Conservation (phyloP, 2,113 vertebrate species). For the Archocentrus centrarchus region DNA sequence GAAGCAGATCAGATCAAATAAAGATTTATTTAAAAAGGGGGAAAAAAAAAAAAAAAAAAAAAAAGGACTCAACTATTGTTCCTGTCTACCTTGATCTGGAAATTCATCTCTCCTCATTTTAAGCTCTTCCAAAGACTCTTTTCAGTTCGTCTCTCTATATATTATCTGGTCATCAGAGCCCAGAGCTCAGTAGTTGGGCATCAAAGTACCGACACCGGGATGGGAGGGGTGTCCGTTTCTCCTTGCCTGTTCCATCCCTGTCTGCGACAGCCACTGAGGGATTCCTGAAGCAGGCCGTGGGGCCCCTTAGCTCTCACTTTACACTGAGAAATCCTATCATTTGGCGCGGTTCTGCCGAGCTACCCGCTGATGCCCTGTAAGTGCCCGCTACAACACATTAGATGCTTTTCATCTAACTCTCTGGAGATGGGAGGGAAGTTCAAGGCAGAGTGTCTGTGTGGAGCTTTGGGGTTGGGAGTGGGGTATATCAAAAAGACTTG, state of each 20-base stretch:
- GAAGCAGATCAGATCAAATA: neutral
- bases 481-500: conserved; percentile 12
- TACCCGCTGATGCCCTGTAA: conserved; percentile 60
- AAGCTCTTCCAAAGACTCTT: conserved; percentile 58
- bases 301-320: conserved; percentile 74
- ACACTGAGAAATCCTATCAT: conserved; percentile 74
- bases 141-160: conserved; percentile 60
- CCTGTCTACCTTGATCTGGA: conserved; percentile 43
- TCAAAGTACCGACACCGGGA: conserved; percentile 77
- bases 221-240: conserved; percentile 68
- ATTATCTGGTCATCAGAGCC: conserved; percentile 80
- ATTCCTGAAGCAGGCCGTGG: conserved; percentile 60
- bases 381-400: conserved; percentile 62
- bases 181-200: conserved; percentile 70
- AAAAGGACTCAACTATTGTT: conserved; percentile 19
- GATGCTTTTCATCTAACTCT: conserved; percentile 65
- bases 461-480: neutral
- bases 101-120: conserved; percentile 57
- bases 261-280: conserved; percentile 60
- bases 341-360: conserved; percentile 40
- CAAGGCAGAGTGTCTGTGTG: conserved; percentile 26
- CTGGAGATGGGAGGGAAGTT: conserved; percentile 47
- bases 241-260: conserved; percentile 67
- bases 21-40: neutral
- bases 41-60: neutral